Conservation (phyloP, 1,140 invertebrate species). For the Bombus terrestris region DNA sequence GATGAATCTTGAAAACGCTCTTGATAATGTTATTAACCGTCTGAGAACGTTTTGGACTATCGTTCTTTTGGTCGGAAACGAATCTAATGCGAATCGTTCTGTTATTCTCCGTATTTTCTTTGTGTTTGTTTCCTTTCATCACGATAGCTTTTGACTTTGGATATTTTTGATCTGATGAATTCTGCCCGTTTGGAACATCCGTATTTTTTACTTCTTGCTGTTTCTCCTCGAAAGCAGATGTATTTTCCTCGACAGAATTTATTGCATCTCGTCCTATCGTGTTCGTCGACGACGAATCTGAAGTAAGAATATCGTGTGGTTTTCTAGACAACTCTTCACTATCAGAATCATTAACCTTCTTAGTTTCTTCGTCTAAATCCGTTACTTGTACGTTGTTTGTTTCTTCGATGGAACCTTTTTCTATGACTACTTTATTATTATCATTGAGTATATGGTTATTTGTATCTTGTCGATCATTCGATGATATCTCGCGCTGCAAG, state of each 20-base stretch:
- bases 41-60: conserved; percentile 72
- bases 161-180: conserved; percentile 31
- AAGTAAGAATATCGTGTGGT: conserved; percentile 2
- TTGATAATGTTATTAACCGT: conserved; percentile 75
- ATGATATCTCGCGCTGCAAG: conserved; percentile 60
- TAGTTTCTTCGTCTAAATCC: conserved; percentile 71
- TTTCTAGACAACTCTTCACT: conserved; percentile 14
- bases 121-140: conserved; percentile 49
- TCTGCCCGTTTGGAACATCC: conserved; percentile 39
- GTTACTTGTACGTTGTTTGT: conserved; percentile 67
- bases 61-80: conserved; percentile 45
- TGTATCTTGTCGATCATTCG: conserved; percentile 43
- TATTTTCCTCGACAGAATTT: conserved; percentile 12
- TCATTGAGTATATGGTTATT: conserved; percentile 39
- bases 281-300: neutral
- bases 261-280: neutral
- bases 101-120: conserved; percentile 45
- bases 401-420: conserved; percentile 48
- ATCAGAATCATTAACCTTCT: conserved; percentile 28
- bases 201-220: conserved; percentile 30
- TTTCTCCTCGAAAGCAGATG: conserved; percentile 29
- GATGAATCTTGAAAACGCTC: conserved; percentile 73
- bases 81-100: conserved; percentile 43
- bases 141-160: conserved; percentile 20
- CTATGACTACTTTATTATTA: conserved; percentile 24